A percentile compares a stretch with the other conserved stretches of the same genome.
Evolutionary conservation across 1,140 invertebrate species (phyloP).

Genomic region (Asbolus verrucosus): DNA sequence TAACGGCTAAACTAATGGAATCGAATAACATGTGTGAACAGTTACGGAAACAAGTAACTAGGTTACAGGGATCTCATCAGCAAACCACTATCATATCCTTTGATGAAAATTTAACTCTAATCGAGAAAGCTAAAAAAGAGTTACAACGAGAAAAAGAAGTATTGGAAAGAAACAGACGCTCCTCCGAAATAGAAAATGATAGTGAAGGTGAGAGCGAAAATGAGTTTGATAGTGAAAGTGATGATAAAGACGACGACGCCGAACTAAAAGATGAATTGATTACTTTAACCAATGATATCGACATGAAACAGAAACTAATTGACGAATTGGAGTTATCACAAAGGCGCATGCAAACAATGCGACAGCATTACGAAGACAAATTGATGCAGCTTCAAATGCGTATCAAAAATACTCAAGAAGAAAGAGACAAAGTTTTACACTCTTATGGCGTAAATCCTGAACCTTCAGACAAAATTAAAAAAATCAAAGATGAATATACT

Average conservation of each 20-base stretch:
- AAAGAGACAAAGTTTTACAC: constrained; percentile 92
- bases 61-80: constrained; percentile 59
- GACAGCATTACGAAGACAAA: constrained; percentile 95
- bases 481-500: constrained; percentile 92
- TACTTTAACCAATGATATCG: constrained; percentile 89
- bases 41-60: constrained; percentile 71
- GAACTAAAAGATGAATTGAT: constrained; percentile 79
- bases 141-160: constrained; percentile 71
- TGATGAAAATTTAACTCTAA: constrained; percentile 65
- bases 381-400: constrained; percentile 87
- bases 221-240: constrained; percentile 73
- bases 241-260: constrained; percentile 62
- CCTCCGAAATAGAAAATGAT: constrained; percentile 62
- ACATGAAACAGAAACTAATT: constrained; percentile 92
- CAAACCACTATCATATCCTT: constrained; percentile 47
- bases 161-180: constrained; percentile 62
- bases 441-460: constrained; percentile 67
- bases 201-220: constrained; percentile 67
- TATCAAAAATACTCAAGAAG: constrained; percentile 91
- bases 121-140: constrained; percentile 77
- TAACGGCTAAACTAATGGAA: constrained; percentile 88
- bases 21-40: constrained; percentile 88
- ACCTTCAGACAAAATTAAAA: constrained; percentile 83
- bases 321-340: constrained; percentile 94
- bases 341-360: constrained; percentile 83